phyloP scores from a whole-genome alignment of 2,888 invertebrate genomes.

The Escarpia spicata region DNA sequence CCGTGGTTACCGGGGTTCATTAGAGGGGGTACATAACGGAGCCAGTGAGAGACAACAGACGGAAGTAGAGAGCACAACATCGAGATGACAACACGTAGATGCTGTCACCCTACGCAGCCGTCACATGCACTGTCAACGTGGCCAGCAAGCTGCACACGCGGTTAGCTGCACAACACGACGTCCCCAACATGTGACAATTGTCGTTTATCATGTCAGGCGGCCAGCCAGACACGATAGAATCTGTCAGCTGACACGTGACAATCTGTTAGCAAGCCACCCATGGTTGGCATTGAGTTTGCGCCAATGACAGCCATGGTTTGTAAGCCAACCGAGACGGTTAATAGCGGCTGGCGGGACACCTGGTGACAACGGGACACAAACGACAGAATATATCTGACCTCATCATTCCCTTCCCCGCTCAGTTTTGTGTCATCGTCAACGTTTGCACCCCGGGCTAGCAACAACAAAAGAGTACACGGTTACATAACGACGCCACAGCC shows the following conservation, averaged over 20 bases:
- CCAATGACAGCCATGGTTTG: constrained; percentile 6
- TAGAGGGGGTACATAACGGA: neutral
- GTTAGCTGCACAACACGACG: neutral
- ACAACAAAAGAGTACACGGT: constrained; percentile 7
- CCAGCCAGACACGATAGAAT: neutral
- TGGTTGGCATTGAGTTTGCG: neutral
- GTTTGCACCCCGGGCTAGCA: constrained; percentile 3
- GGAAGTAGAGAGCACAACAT: neutral
- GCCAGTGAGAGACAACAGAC: neutral
- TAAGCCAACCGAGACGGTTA: neutral
- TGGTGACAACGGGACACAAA: constrained; percentile 16
- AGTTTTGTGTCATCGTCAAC: constrained; percentile 13
- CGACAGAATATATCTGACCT: constrained; percentile 2
- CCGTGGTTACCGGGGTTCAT: neutral
- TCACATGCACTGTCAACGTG: neutral
- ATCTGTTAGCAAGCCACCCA: constrained; percentile 12
- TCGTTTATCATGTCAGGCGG: neutral
- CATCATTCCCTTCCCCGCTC: neutral
- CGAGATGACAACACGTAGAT: neutral
- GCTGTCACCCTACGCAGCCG: neutral
- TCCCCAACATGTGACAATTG: neutral
- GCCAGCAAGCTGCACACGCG: constrained; percentile 1
- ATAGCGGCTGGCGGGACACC: neutral
- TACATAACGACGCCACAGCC: neutral
- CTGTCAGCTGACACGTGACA: neutral